Evolutionary conservation across 2,888 invertebrate species (phyloP), one percentile per base, ranked within the genome.

Genomic region (Limulus polyphemus): DNA sequence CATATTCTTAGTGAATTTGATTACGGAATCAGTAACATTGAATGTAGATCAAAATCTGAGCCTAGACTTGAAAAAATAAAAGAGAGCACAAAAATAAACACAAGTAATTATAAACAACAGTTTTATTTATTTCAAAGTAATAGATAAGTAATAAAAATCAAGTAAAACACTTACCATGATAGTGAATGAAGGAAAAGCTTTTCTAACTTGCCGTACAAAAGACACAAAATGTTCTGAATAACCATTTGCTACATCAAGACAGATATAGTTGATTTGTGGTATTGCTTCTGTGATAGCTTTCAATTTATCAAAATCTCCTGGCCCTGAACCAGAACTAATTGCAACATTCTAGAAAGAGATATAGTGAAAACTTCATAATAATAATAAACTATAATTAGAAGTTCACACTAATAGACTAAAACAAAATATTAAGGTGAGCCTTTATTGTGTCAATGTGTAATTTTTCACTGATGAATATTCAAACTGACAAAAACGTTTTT

Each of bases 191-290:
- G 91, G 90, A 75, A 84, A 91, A 10, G 81, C 81, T 10, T 83
- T 82, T 13, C 91, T 80, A n/a, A 89, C 88, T 79, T 83, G 83
- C 59, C 88, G 78, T 1, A 94, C 85, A 73, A 86, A 90, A 73
- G 90, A 87, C 0, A 93, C 92, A 77, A 94, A 94, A 73, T 88
- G 86, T 75, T 94, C 91, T 0, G 91, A 90, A 78, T 94, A 94
- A 0, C 94, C 94, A 75, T 94, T 94, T 54, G 94, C 94, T 9
- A 94, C 93, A 75, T 94, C 94, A 65, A 94, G 78, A 73, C 93
- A 94, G 68, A 94, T 83, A 75, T 87, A 92, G 62, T 82, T 81
- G 17, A 92, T 73, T 11, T 82, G 83, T 47, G 88, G 86, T 56
- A 90, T 81, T n/a, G 81, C 75, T 16, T 74, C 72, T 56, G 88